Conservation (phyloP, 2,888 invertebrate species). For the Sminthurides aquaticus region DNA sequence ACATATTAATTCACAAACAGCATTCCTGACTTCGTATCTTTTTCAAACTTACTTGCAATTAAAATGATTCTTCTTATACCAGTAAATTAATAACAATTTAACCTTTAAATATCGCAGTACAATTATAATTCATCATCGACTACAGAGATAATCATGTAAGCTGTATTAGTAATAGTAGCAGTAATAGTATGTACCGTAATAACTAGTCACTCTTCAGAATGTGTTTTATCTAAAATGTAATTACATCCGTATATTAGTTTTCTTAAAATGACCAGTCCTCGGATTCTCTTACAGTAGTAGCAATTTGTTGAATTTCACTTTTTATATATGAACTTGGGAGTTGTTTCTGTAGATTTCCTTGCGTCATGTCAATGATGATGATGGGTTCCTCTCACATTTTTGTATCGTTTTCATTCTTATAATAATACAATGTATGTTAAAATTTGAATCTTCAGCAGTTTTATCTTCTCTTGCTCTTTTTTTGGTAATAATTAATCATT, state of each 20-base stretch:
- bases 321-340: neutral
- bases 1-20: neutral
- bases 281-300: neutral
- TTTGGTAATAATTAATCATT: constrained; percentile 2
- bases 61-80: neutral
- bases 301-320: neutral
- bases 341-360: neutral
- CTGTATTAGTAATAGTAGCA: neutral
- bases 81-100: neutral
- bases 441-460: neutral
- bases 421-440: neutral
- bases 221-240: neutral
- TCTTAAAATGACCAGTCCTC: neutral
- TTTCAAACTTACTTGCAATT: neutral
- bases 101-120: neutral
- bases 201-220: neutral
- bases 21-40: neutral
- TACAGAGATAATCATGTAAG: neutral
- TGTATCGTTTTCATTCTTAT: neutral
- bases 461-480: neutral
- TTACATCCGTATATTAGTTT: neutral
- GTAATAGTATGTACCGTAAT: neutral
- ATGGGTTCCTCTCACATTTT: neutral
- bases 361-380: neutral
- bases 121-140: neutral